Percentiles rank a stretch among this genome's conserved stretches.
Evolutionary conservation across 2,888 invertebrate species (phyloP).

Genomic region (Erebia epiphron): DNA sequence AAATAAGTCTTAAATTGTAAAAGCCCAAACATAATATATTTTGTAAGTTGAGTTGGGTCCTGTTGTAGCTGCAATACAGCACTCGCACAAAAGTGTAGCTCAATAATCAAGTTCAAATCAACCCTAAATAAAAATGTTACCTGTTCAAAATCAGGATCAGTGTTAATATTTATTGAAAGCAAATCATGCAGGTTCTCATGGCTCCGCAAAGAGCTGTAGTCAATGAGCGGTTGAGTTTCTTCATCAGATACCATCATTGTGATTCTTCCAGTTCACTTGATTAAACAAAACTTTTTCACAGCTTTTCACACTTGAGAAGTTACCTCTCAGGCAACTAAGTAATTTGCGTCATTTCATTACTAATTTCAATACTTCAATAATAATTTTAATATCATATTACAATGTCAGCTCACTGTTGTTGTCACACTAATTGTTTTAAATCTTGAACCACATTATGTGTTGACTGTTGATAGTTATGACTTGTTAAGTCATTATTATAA

Average conservation of each 20-base stretch:
- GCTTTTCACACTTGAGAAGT: background rate
- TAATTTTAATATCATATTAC: background rate
- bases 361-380: background rate
- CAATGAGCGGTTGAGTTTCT: slow-evolving; percentile 67
- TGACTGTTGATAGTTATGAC: too few species aligned
- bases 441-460: background rate
- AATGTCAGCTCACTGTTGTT: background rate
- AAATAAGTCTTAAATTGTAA: too few species aligned
- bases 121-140: slow-evolving; percentile 47
- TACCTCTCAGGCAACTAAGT: background rate
- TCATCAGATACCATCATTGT: slow-evolving; percentile 64
- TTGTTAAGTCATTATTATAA: too few species aligned
- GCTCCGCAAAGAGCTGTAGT: slow-evolving; percentile 49
- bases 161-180: slow-evolving; percentile 55
- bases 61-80: too few species aligned
- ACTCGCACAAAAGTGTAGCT: too few species aligned
- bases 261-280: slow-evolving; percentile 10
- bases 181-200: slow-evolving; percentile 43
- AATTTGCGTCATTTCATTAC: background rate
- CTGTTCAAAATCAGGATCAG: slow-evolving; percentile 72
- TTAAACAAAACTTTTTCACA: background rate
- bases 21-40: too few species aligned
- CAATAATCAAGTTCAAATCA: too few species aligned
- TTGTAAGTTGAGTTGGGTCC: too few species aligned
- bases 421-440: background rate